These are phyloP conservation scores for Sebastes hopkinsi DNA, from an alignment of 2,797 vertebrate species.

Conservation along the genomic window DNA sequence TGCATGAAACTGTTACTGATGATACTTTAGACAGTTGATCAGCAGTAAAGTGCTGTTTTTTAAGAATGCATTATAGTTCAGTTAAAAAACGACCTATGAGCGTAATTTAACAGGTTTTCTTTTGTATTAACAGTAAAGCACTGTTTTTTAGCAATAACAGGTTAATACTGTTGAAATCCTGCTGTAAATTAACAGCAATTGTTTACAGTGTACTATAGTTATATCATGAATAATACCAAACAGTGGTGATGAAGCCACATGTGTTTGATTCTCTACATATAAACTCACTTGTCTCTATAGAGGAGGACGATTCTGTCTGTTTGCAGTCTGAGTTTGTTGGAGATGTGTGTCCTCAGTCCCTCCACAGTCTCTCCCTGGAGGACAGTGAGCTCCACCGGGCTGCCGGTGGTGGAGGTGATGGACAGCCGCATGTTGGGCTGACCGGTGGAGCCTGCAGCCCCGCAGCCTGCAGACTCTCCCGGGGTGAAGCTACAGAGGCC, in stretches of 20 bases:
- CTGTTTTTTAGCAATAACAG: background rate
- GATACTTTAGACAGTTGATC: too few species aligned
- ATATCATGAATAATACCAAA: background rate
- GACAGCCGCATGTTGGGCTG: conserved; percentile 84
- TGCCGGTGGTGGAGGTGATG: conserved; percentile 90
- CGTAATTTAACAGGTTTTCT: too few species aligned
- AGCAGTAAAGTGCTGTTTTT: too few species aligned
- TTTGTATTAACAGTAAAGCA: too few species aligned
- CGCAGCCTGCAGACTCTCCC: conserved; percentile 19
- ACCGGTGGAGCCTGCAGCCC: conserved; percentile 62
- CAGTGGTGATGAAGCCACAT: background rate
- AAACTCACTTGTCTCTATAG: conserved; percentile 90
- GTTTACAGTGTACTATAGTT: too few species aligned
- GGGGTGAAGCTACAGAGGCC: conserved; percentile 80
- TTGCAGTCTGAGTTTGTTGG: conserved; percentile 88
- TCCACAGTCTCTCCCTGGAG: conserved; percentile 90
- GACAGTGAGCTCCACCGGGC: conserved; percentile 88
- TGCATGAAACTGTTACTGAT: too few species aligned
- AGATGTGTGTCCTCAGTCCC: conserved; percentile 87
- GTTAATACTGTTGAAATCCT: too few species aligned
- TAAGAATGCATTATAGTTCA: too few species aligned
- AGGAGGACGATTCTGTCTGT: conserved; percentile 89
- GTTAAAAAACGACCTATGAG: too few species aligned
- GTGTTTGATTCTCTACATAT: too few species aligned
- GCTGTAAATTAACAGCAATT: too few species aligned